These are phyloP conservation scores for Oscheius sp. DNA, from an alignment of 2,888 invertebrate species.

Conservation along the genomic window DNA sequence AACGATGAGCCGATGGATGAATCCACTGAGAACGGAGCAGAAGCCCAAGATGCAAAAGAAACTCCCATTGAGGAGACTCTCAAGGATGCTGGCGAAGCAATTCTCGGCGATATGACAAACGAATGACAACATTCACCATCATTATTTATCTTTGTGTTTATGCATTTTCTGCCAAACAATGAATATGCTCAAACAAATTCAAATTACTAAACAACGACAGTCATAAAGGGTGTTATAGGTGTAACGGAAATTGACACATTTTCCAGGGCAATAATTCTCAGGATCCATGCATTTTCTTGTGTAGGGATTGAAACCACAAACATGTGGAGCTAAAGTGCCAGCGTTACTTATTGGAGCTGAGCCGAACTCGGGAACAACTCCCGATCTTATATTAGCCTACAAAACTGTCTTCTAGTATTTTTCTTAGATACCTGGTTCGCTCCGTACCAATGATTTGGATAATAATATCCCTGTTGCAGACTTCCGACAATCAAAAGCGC, in stretches of 20 bases:
- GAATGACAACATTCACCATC: constrained; percentile 1
- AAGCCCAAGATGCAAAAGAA: neutral
- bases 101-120: constrained; percentile 21
- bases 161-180: neutral
- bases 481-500: neutral
- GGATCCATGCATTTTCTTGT: constrained; percentile 61
- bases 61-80: neutral
- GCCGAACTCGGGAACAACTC: constrained; percentile 47
- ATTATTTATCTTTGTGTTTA: neutral
- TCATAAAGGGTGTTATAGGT: constrained; percentile 62
- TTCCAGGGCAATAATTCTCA: constrained; percentile 53
- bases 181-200: neutral
- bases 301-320: constrained; percentile 62
- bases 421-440: constrained; percentile 59
- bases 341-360: constrained; percentile 37
- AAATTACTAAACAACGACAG: constrained; percentile 47
- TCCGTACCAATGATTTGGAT: constrained; percentile 61
- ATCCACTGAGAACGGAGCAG: constrained; percentile 6
- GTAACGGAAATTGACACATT: constrained; percentile 64
- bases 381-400: constrained; percentile 49
- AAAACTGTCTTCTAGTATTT: neutral
- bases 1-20: constrained; percentile 12
- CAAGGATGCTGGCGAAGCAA: neutral
- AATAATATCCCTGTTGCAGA: constrained; percentile 44
- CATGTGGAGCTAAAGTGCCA: constrained; percentile 53